Evolutionary conservation across 2,888 invertebrate species (phyloP).

Genomic region (Caenorhabditis doughertyi): DNA sequence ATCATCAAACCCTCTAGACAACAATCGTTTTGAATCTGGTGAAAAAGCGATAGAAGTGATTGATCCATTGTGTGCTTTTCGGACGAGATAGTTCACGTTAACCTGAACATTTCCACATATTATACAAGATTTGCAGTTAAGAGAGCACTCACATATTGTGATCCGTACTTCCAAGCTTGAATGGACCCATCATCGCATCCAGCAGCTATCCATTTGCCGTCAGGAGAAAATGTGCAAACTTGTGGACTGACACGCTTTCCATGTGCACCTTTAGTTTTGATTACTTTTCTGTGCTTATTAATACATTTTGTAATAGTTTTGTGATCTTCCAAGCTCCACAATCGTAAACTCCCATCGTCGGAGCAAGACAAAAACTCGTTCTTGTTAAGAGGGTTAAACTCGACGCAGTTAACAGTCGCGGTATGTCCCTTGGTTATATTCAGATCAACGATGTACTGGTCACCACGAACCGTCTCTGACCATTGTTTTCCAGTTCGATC

Average conservation of each 20-base stretch:
- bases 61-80: slow-evolving; percentile 85
- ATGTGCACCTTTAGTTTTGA: slow-evolving; percentile 78
- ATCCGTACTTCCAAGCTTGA: slow-evolving; percentile 97
- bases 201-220: slow-evolving; percentile 89
- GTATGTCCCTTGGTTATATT: slow-evolving; percentile 95
- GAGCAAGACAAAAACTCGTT: slow-evolving; percentile 96
- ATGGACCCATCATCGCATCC: slow-evolving; percentile 96
- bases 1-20: slow-evolving; percentile 87
- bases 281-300: slow-evolving; percentile 80
- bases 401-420: slow-evolving; percentile 91
- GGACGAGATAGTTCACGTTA: slow-evolving; percentile 89
- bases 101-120: slow-evolving; percentile 85
- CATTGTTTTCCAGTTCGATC: slow-evolving; percentile 84
- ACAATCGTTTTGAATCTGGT: slow-evolving; percentile 86
- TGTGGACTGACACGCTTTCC: slow-evolving; percentile 80
- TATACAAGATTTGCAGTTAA: no score
- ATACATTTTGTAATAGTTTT: slow-evolving; percentile 84
- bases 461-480: slow-evolving; percentile 85
- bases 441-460: slow-evolving; percentile 96
- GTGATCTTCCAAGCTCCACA: slow-evolving; percentile 91
- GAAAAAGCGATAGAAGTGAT: slow-evolving; percentile 90
- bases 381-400: slow-evolving; percentile 93
- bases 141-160: slow-evolving; percentile 87
- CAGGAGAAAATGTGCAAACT: slow-evolving; percentile 78
- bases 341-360: slow-evolving; percentile 92